These are phyloP conservation scores for Hemicrepidius hirtus DNA, from an alignment of 2,888 invertebrate species.

Conservation along the genomic window DNA sequence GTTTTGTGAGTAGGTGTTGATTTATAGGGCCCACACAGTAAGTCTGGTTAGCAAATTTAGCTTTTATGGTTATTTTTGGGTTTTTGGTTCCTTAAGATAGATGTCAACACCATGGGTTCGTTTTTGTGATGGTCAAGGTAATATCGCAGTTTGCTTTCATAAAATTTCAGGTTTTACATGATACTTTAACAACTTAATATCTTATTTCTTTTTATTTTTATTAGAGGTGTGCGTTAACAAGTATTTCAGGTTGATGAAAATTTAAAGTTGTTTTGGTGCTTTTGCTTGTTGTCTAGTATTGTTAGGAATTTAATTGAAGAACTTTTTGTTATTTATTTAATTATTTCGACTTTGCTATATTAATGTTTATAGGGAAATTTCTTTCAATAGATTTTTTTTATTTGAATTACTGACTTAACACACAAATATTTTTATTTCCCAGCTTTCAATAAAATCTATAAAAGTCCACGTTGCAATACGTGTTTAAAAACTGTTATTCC, in stretches of 20 bases:
- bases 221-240: not conserved
- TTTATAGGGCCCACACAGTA: conserved; percentile 46
- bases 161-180: not conserved
- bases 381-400: not conserved
- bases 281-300: too few relatives aligned
- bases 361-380: not conserved
- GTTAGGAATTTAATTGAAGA: not conserved
- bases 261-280: not conserved
- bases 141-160: not conserved
- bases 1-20: conserved; percentile 49
- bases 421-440: too few relatives aligned
- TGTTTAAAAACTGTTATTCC: conserved; percentile 36
- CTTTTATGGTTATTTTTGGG: conserved; percentile 24
- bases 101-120: conserved; percentile 18
- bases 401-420: not conserved
- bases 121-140: conserved; percentile 13
- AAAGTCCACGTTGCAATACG: too few relatives aligned
- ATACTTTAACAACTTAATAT: conserved; percentile 9
- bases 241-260: conserved; percentile 1
- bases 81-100: conserved; percentile 30
- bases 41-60: conserved; percentile 33
- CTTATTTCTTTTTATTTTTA: conserved; percentile 4
- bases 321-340: not conserved
- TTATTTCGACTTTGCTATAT: not conserved
- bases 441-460: too few relatives aligned